phyloP scores from a whole-genome alignment of 1,140 invertebrate genomes.

The Sipha flava region DNA sequence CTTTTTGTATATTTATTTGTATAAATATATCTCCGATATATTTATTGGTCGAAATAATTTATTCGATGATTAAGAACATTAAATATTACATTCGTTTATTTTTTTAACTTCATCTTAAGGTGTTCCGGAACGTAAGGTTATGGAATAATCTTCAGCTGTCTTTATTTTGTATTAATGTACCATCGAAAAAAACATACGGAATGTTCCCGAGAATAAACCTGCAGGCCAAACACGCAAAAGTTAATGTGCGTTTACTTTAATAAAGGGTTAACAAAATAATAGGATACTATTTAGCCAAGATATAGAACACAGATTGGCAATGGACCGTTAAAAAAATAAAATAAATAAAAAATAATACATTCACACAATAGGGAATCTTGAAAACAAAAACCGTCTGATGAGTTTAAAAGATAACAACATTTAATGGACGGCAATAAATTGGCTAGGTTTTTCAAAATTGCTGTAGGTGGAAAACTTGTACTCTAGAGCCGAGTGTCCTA shows the following conservation, averaged over 20 bases:
- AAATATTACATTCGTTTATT: not conserved
- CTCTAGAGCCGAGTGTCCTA: not conserved
- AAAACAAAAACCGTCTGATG: conserved; percentile 11
- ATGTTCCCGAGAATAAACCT: not conserved
- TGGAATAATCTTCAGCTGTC: not conserved
- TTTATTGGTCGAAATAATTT: too few species aligned
- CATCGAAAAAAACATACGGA: not conserved
- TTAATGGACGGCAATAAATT: conserved; percentile 9
- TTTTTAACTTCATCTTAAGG: not conserved
- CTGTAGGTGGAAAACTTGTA: not conserved
- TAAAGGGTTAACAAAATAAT: conserved; percentile 25
- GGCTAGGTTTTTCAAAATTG: not conserved
- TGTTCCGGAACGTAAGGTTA: not conserved
- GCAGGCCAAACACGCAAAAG: not conserved
- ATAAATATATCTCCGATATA: too few species aligned
- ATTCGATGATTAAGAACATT: too few species aligned
- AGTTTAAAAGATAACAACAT: not conserved
- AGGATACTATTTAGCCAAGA: not conserved
- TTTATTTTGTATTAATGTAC: not conserved
- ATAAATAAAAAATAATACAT: not conserved
- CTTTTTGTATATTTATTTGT: too few species aligned
- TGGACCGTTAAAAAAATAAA: not conserved
- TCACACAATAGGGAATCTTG: not conserved
- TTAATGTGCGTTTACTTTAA: not conserved
- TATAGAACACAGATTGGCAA: not conserved